Evolutionary conservation across 1,140 invertebrate species (phyloP), one percentile per base, ranked within the genome.

Genomic region (Planococcus citri): DNA sequence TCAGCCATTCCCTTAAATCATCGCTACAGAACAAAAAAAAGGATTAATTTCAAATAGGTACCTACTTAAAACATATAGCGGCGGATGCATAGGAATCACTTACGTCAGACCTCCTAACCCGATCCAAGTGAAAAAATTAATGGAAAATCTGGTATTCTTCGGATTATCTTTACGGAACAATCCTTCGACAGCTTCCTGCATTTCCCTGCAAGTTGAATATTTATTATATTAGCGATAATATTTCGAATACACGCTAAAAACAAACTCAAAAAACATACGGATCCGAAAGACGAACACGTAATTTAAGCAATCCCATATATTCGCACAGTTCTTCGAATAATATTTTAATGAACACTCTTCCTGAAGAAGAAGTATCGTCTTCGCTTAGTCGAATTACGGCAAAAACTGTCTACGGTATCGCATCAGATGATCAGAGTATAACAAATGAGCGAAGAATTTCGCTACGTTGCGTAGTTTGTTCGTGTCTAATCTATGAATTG

Each of bases 91-190:
- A 21, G 6, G 68, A 9, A 68, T 21, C 57, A 81, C 83, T 83
- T 79, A 86, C 80, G 97, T 99, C 0, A 99, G 79, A 0, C 95
- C 95, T 70, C 96, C 97, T 21, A 99, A 82, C 74, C 96, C 97
- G 78, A 98, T 98, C 0, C 95, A 94, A 0, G 97, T 99, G 77
- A 99, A 99, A 79, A 98, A 99, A 77, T 99, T 99, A 61, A 99
- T 99, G 0, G 97, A 91, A 82, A 99, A 99, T 75, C 96, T 82
- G 0, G 95, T 98, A 78, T 99, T 95, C 76, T 91, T 88, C 0
- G 96, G 95, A 81, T 97, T 91, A 78, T 98, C 94, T 71, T 92
- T 83, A 0, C 97, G 97, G 80, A 99, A 95, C 10, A 99, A 77
- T 0, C 96, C 96, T 71, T 90, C 86, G 80, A 98, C 96, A 29